Evolutionary conservation across 1,140 invertebrate species (phyloP).

Genomic region (Drosophila repletoides): DNA sequence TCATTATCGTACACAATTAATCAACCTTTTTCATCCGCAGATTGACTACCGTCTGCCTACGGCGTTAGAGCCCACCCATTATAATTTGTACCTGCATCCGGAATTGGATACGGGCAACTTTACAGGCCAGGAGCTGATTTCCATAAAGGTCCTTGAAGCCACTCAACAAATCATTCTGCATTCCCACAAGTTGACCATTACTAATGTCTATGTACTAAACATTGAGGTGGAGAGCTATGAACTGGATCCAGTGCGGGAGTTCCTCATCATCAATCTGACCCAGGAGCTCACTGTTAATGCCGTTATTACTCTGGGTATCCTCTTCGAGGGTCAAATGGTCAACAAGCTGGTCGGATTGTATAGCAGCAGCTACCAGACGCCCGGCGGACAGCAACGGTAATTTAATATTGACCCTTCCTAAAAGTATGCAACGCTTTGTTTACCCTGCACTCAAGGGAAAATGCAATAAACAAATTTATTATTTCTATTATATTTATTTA

Average conservation of each 20-base stretch:
- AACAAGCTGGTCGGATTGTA: constrained; percentile 83
- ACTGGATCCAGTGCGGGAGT: constrained; percentile 59
- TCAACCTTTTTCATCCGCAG: too few species aligned
- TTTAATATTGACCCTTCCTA: background rate
- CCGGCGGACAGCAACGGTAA: constrained; percentile 75
- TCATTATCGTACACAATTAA: background rate
- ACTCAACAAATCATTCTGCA: constrained; percentile 88
- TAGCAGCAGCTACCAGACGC: constrained; percentile 79
- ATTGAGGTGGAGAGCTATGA: constrained; percentile 33
- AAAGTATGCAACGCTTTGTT: constrained; percentile 37
- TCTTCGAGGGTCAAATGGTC: constrained; percentile 82
- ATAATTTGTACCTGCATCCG: constrained; percentile 90
- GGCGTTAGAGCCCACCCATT: constrained; percentile 87
- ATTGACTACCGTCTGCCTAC: constrained; percentile 86
- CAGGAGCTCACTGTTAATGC: constrained; percentile 27
- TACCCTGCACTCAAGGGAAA: too few species aligned
- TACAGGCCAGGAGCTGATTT: constrained; percentile 87
- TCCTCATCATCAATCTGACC: constrained; percentile 57
- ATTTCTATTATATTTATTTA: too few species aligned
- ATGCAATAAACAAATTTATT: too few species aligned
- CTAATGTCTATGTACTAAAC: constrained; percentile 45
- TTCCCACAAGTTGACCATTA: constrained; percentile 83
- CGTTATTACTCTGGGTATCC: constrained; percentile 56
- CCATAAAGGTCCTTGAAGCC: constrained; percentile 84
- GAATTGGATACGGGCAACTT: constrained; percentile 88